A percentile compares a stretch with the other conserved stretches of the same genome.
Conservation (phyloP, 1,140 invertebrate genomes). For the Physella acuta region DNA sequence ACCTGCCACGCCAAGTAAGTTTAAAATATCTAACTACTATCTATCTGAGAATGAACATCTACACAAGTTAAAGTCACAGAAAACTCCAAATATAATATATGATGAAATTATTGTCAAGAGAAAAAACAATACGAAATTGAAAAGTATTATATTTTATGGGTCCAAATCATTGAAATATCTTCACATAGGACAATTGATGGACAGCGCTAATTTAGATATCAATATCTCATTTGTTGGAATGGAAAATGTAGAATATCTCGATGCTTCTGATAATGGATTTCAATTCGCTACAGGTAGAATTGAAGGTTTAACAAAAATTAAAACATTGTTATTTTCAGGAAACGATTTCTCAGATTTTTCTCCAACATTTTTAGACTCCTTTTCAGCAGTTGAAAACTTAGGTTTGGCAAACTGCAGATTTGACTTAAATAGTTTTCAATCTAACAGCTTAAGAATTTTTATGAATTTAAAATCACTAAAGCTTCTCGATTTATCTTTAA, state of each 20-base stretch:
- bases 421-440: background rate
- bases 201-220: no score
- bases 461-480: background rate
- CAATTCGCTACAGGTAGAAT: background rate
- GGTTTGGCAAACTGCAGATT: background rate
- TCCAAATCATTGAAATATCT: no score
- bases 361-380: background rate
- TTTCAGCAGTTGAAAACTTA: background rate
- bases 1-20: no score
- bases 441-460: background rate
- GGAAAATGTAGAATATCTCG: background rate
- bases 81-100: no score
- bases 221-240: no score
- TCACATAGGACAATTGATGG: no score
- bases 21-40: no score
- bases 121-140: no score
- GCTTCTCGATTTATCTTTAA: background rate
- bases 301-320: background rate
- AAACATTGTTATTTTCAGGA: constrained; percentile 9
- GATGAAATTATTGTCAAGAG: no score
- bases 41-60: no score
- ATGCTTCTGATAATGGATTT: background rate
- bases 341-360: background rate
- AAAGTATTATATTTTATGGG: no score
- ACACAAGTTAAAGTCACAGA: no score